A percentile compares a stretch with the other conserved stretches of the same genome.
These are phyloP conservation scores for Montipora sp. DNA, from an alignment of 64 coral and sea anemone species.

Conservation along the genomic window DNA sequence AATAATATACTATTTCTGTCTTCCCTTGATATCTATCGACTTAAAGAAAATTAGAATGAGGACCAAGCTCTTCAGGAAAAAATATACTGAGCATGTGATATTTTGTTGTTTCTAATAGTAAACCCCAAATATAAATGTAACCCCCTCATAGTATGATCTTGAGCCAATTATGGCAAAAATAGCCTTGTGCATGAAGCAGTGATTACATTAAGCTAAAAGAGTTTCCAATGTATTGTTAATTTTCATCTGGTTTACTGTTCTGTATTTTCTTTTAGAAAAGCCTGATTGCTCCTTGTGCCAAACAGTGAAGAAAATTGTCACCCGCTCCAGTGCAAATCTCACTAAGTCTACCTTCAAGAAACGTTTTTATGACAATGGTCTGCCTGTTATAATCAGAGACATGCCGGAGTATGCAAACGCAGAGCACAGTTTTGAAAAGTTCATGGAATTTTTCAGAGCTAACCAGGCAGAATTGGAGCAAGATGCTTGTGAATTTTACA, in stretches of 20 bases:
- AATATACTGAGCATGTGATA: too few relatives aligned
- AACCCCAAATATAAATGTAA: too few relatives aligned
- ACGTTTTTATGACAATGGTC: constrained; percentile 73
- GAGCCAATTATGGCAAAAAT: neutral
- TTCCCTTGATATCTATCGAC: too few relatives aligned
- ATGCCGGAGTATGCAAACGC: constrained; percentile 71
- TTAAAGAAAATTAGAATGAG: too few relatives aligned
- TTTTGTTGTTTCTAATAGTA: too few relatives aligned
- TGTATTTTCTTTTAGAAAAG: constrained; percentile 39
- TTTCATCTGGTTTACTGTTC: neutral
- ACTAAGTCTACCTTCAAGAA: constrained; percentile 75
- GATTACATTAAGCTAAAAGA: neutral
- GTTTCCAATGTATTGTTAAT: neutral
- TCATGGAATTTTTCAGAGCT: constrained; percentile 55
- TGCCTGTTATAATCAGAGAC: constrained; percentile 71
- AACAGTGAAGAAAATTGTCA: constrained; percentile 45
- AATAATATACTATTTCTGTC: too few relatives aligned
- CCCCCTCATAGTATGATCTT: too few relatives aligned
- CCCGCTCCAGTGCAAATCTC: constrained; percentile 54
- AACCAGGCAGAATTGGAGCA: constrained; percentile 73
- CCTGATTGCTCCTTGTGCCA: constrained; percentile 82
- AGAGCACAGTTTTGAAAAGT: constrained; percentile 71
- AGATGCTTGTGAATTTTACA: constrained; percentile 80
- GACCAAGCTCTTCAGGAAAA: too few relatives aligned
- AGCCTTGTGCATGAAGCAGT: neutral